Evolutionary conservation across 2,797 vertebrate species (phyloP).

Genomic region (Trachurus trachurus): DNA sequence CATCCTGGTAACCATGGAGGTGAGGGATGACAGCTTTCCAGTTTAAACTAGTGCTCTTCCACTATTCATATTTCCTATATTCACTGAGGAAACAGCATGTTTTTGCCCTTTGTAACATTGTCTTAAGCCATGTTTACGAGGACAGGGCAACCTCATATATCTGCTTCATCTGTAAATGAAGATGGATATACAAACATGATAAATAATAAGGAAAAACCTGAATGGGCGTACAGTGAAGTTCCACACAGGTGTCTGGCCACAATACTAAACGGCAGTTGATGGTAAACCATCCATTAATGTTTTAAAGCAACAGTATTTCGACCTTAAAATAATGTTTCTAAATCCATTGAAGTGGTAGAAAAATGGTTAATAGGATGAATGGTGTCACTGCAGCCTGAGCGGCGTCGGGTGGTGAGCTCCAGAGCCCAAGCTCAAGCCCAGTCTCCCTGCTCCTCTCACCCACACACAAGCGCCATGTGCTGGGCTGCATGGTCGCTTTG

Average conservation of each 20-base stretch:
- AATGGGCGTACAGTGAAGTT: background rate
- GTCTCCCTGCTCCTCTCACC: too few species aligned
- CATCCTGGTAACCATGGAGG: background rate
- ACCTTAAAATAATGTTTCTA: too few species aligned
- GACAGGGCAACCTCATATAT: background rate
- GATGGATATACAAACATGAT: background rate
- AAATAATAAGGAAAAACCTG: background rate
- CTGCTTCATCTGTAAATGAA: background rate
- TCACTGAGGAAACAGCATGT: background rate
- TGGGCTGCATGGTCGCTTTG: too few species aligned
- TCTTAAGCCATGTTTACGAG: slow-evolving; percentile 6
- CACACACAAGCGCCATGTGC: too few species aligned
- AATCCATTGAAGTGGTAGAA: too few species aligned
- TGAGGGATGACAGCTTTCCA: background rate
- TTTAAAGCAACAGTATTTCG: too few species aligned
- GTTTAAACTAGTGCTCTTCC: background rate
- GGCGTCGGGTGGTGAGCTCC: too few species aligned
- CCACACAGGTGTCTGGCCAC: too few species aligned
- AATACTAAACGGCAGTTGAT: background rate
- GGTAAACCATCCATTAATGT: background rate
- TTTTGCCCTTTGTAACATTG: background rate
- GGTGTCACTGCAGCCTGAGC: too few species aligned
- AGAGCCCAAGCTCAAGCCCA: too few species aligned
- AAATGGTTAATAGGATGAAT: too few species aligned
- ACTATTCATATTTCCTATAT: background rate